Percentiles rank a stretch among this genome's conserved stretches.
These are phyloP conservation scores for Cochlearius cochlearius DNA, from an alignment of 2,113 vertebrate species.

Conservation along the genomic window DNA sequence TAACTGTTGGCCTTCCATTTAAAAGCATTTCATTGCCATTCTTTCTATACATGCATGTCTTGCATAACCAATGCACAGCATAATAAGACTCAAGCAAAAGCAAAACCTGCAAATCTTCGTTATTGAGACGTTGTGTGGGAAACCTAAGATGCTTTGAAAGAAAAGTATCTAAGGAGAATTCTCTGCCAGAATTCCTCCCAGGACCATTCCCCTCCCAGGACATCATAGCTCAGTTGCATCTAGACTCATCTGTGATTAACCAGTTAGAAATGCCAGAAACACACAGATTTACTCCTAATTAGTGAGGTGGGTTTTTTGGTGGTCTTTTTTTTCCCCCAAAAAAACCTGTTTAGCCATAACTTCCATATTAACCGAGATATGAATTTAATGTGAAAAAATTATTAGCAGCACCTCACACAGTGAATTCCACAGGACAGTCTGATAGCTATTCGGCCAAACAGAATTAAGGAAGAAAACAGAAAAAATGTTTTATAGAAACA, in stretches of 20 bases:
- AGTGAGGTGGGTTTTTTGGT: not conserved
- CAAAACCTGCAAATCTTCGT: not conserved
- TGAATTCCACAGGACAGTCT: not conserved
- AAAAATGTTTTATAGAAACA: not conserved
- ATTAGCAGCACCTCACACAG: not conserved
- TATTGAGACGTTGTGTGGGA: not conserved
- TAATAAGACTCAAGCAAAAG: not conserved
- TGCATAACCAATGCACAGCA: not conserved
- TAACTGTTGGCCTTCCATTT: not conserved
- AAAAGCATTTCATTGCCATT: not conserved
- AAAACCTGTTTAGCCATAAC: not conserved
- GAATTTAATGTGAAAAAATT: not conserved
- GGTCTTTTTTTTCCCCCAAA: not conserved
- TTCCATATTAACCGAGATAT: not conserved
- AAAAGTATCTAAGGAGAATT: not conserved
- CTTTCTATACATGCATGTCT: not conserved
- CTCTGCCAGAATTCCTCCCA: not conserved
- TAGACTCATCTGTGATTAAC: not conserved
- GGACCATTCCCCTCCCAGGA: not conserved
- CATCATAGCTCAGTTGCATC: not conserved
- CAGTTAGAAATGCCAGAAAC: not conserved
- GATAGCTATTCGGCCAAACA: not conserved
- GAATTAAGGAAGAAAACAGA: not conserved
- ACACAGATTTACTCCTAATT: not conserved
- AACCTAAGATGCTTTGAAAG: not conserved